Evolutionary conservation across 1,140 invertebrate genomes (phyloP), one percentile per base, ranked within the genome.

Genomic region (Lasaia peninsularis): DNA sequence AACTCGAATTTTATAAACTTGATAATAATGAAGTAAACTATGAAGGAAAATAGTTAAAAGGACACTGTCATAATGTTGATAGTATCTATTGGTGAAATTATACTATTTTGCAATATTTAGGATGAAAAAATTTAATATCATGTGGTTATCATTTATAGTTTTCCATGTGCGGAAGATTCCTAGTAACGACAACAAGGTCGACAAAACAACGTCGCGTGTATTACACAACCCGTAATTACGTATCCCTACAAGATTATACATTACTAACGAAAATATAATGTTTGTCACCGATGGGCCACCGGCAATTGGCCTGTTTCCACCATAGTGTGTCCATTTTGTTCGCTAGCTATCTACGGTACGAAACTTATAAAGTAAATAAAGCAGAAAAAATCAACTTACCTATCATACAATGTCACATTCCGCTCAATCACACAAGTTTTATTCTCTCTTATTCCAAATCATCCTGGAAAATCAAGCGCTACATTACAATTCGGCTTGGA

Each of bases 401-500:
- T 89, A 78, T 85, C 78, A 86, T 88, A 79, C 81, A 80, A 88
- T 88, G 85, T 89, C 86, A 89, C 86, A 89, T 89, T 89, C 85
- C 86, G 83, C 80, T 88, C 75, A 88, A 86, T 86, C 80, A 75
- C 78, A 83, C 70, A 73, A 80, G 63, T 78, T 80, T 78, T 84
- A 86, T 79, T 78, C 64, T 71, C 73, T 79, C 67, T 71, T 82
- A 74, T 80, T 62, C 76, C 71, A 82, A 85, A 79, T 76, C 85
- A 88, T 88, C 79, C 71, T 85, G 77, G 75, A 82, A 84, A 77
- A 85, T 78, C 72, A 82, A 80, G 72, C 77, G 80, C 73, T 81
- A 80, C 83, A 88, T 86, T 79, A 84, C 81, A 78, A 72, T 82
- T 78, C 77, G 74, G 78, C 74, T 76, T 79, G 75, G 74, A 76